Evolutionary conservation across 2,888 invertebrate species (phyloP), one percentile per base, ranked within the genome.

Genomic region (Drosophila borborema): DNA sequence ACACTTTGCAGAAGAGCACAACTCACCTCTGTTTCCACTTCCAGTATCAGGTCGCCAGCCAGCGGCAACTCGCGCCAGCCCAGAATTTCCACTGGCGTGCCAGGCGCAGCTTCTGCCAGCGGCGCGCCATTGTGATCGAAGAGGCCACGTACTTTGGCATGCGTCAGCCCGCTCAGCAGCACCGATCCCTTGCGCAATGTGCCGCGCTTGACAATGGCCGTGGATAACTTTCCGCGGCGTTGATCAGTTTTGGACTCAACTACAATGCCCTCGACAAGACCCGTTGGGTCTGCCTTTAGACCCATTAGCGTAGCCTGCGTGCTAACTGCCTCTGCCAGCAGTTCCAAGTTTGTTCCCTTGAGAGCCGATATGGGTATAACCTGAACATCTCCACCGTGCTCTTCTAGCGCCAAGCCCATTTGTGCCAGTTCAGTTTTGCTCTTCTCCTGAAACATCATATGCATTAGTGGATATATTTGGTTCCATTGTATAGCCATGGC

Each of bases 61-160:
- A 95, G 92, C 0, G 99, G 99, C 77, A 99, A 90, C 77, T 96
- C 96, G 77, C 95, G 95, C 99, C 99, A 99, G 5, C 99, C 99
- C 56, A 97, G 94, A 58, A 99, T 95, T 91, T 97, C 96, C 0
- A 96, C 97, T 0, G 99, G 97, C 2, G 95, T 95, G 3, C 93
- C 93, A 0, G 98, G 98, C n/a, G 94, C 93, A 0, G 97, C 98
- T 83, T 94, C 93, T 9, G 94, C 93, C 2, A 98, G 74, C 0
- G 94, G 92, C 3, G 94, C 93, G 0, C 97, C 97, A 40, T 95
- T 95, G 62, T 98, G 97, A 91, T 97, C 95, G 87, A 96, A 96
- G 92, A 99, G 94, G 5, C 95, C 94, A 49, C 98, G 95, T 0
- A 97, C 96, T 94, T 97, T 98, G 2, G 96, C 97, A 96, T 97